Base-by-base conservation (phyloP, 2,113 vertebrate genomes). In the Tachycineta bicolor region DNA sequence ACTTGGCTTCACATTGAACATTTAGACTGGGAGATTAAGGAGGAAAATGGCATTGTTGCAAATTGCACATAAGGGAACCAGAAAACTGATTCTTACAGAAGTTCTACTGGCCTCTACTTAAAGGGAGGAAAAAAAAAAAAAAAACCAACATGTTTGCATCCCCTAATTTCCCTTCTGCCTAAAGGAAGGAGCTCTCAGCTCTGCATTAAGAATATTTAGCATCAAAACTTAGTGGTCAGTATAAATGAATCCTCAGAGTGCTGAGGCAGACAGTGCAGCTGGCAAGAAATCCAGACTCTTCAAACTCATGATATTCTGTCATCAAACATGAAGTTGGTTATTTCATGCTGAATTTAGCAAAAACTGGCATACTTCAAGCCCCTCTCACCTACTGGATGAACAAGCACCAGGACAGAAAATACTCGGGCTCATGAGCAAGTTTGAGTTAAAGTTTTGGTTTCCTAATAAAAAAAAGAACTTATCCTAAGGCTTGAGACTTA, bases 111-210 rank as follows among this genome's bases (percentile, higher is more conserved):
- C 39, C 29, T 50, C 65, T 68, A 37, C 37, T 52, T 71, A 44
- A 11, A 15, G 19, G 12, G 8, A 7, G 4, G 2, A 3, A 1
- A 5, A 31, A 18, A 19, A 65, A 13, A 14, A 7, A 9, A 19
- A 39, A 37, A 37, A 9, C 37, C 37, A 37, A 37, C 37, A 11
- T 9, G 23, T 50, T 58, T 65, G 50, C 46, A 92, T 49, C 25
- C 16, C 25, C 8, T 8, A 39, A 39, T 44, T 60, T 82, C 44
- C 24, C 23, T 49, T 82, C 53, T 56, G 34, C 43, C 44, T 68
- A 68, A 81, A 88, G 41, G 34, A 87, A 79, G 46, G 18, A 23
- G 43, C 46, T 87, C 14, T 19, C 74, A 84, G 65, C 53, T 78
- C 65, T 64, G n/a, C 6, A n/a, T 52, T 43, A 75, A 41, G 24